Base-by-base conservation (phyloP, 2,113 vertebrate genomes). In the Oncorhynchus gorbuscha region DNA sequence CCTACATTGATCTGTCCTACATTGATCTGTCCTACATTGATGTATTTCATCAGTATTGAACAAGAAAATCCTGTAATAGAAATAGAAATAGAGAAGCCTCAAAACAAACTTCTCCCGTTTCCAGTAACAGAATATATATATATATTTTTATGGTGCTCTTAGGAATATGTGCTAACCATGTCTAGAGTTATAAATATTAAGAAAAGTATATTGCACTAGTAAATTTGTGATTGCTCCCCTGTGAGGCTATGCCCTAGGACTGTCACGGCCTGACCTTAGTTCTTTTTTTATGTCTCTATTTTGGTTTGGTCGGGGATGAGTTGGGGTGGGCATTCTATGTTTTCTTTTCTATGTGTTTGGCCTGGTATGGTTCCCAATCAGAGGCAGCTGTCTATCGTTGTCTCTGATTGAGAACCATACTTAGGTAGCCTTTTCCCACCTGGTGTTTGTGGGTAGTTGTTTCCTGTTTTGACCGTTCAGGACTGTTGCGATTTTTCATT, bases 191-290 rank as follows among this genome's bases (percentile, higher is more conserved):
- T 58, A 45, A 45, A 62, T 62, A 55, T 55, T 18, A 55, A 55
- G 14, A 55, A 55, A 9, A 20, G 30, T n/a, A 11, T 78, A 77
- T 55, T 55, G 11, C 75, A 30, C n/a, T 45, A 73, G 71, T 28
- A 32, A 75, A 66, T 16, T 4, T 30, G 26, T 65, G 20, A 76
- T n/a, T n/a, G 61, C 20, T 13, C 9, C 48, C 58, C 22, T 22
- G 49, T 24, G 39, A 13, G n/a, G 26, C 9, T 24, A 32, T 14
- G 14, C 30, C 75, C 65, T 45, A 69, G 55, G 24, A 48, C 67
- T 74, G 59, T 28, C 28, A 28, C 28, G 28, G 3, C 28, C 28
- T 28, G 28, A 28, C 3, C 28, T 3, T 28, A 28, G 28, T 28
- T 28, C 28, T 0, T 28, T 28, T 28, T 28, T 28, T 28, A 28